A percentile compares a stretch with the other conserved stretches of the same genome.
phyloP scores from a whole-genome alignment of 2,888 invertebrate species.

The Leptodirus hochenwartii region DNA sequence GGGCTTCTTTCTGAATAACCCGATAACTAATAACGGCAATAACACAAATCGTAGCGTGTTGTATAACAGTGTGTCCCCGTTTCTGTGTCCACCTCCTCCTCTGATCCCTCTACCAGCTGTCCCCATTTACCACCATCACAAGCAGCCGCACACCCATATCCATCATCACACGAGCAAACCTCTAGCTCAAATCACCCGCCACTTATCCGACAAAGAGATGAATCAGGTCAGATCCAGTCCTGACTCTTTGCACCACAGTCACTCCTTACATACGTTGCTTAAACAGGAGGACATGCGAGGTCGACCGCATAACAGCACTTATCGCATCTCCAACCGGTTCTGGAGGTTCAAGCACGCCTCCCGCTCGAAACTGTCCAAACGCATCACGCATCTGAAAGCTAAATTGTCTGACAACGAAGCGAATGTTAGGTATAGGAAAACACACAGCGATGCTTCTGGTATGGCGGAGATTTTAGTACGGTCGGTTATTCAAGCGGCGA shows the following conservation, averaged over 20 bases:
- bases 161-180: slow-evolving; percentile 7
- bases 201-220: slow-evolving; percentile 17
- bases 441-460: slow-evolving; percentile 31
- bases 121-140: slow-evolving; percentile 7
- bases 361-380: slow-evolving; percentile 39
- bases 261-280: slow-evolving; percentile 24
- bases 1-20: slow-evolving; percentile 25
- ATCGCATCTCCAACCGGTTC: slow-evolving; percentile 35
- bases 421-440: slow-evolving; percentile 30
- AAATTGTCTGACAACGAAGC: slow-evolving; percentile 34
- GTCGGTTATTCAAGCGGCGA: slow-evolving; percentile 40
- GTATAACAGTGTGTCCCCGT: slow-evolving; percentile 11
- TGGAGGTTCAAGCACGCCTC: slow-evolving; percentile 44
- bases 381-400: slow-evolving; percentile 38
- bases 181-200: slow-evolving; percentile 11
- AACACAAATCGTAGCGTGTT: slow-evolving; percentile 15
- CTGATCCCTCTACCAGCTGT: slow-evolving; percentile 9
- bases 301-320: slow-evolving; percentile 21
- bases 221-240: slow-evolving; percentile 7
- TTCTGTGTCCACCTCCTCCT: slow-evolving; percentile 8
- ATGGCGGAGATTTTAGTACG: slow-evolving; percentile 49
- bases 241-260: slow-evolving; percentile 13
- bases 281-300: slow-evolving; percentile 42
- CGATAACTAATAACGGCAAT: no score
- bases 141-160: not conserved